A percentile compares a stretch with the other conserved stretches of the same genome.
Evolutionary conservation across 1,140 invertebrate species (phyloP).

Genomic region (Pomacea maculata): DNA sequence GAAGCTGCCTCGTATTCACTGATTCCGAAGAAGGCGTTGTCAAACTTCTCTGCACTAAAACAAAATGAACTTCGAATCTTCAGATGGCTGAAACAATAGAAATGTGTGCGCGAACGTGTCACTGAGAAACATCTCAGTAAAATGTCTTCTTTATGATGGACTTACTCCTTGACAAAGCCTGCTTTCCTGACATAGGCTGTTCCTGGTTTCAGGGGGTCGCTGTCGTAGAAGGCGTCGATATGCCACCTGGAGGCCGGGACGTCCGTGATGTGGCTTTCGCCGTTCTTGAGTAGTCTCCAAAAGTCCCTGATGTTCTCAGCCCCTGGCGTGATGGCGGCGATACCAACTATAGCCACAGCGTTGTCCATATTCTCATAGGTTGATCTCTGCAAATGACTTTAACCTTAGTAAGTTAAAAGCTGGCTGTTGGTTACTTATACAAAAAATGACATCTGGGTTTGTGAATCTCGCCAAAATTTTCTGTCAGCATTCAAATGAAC

Average conservation of each 20-base stretch:
- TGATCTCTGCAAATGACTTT: too few species aligned
- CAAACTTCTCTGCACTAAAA: slow-evolving; percentile 1
- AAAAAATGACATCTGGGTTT: too few species aligned
- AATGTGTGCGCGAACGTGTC: too few species aligned
- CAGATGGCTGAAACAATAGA: too few species aligned
- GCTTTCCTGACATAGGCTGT: slow-evolving; percentile 24
- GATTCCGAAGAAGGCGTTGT: slow-evolving; percentile 32
- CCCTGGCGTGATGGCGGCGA: slow-evolving; percentile 37
- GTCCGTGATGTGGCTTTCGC: slow-evolving; percentile 29
- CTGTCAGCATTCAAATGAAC: too few species aligned
- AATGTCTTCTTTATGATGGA: too few species aligned
- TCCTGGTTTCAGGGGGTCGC: slow-evolving; percentile 30
- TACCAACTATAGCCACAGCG: slow-evolving; percentile 36
- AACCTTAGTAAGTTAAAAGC: not conserved
- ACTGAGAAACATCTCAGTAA: too few species aligned
- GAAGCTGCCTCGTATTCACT: slow-evolving; percentile 34
- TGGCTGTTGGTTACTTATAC: too few species aligned
- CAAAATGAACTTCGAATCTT: too few species aligned
- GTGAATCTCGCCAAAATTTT: too few species aligned
- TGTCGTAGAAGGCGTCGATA: slow-evolving; percentile 30
- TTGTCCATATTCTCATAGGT: too few species aligned
- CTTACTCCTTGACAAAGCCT: slow-evolving; percentile 1
- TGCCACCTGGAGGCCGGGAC: slow-evolving; percentile 37
- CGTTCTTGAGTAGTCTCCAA: slow-evolving; percentile 30
- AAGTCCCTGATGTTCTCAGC: slow-evolving; percentile 31